Conservation (phyloP, 2,113 vertebrate species). For the Archilochus colubris region DNA sequence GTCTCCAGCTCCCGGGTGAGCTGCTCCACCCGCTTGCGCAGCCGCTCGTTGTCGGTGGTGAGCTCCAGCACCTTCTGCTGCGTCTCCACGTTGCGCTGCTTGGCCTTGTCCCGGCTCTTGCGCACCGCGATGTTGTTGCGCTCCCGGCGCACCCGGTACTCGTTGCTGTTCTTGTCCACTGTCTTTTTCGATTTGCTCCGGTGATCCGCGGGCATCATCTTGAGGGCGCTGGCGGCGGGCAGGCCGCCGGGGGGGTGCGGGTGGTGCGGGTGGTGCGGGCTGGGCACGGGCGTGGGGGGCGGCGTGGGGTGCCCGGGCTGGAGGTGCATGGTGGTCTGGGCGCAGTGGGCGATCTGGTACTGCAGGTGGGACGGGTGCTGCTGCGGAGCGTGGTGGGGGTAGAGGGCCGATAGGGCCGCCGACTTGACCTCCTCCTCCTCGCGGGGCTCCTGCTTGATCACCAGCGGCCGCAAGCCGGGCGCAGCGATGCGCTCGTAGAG, state of each 20-base stretch:
- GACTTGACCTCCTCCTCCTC: constrained; percentile 88
- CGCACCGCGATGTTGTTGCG: constrained; percentile 98
- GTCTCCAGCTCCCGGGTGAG: constrained; percentile 95
- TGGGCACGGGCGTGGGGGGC: constrained; percentile 95
- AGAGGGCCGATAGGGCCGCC: constrained; percentile 80
- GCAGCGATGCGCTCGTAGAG: constrained; percentile 85
- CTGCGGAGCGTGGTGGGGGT: constrained; percentile 78
- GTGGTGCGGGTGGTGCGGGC: constrained; percentile 84
- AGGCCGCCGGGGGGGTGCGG: constrained; percentile 45
- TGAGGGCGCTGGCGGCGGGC: constrained; percentile 39
- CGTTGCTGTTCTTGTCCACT: constrained; percentile 93
- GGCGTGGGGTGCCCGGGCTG: constrained; percentile 95
- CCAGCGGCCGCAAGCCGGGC: constrained; percentile 85
- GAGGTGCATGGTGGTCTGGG: constrained; percentile 95
- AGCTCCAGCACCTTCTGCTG: constrained; percentile 97
- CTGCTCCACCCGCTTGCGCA: constrained; percentile 94
- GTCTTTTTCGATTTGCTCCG: constrained; percentile 88
- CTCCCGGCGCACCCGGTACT: constrained; percentile 94
- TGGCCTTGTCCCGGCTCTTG: constrained; percentile 97
- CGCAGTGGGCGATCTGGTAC: constrained; percentile 95
- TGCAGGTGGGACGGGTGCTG: constrained; percentile 90
- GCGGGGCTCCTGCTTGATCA: constrained; percentile 94
- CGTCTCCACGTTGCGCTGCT: constrained; percentile 95
- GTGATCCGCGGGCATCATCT: constrained; percentile 62
- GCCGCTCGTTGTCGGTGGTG: constrained; percentile 91